Percentiles rank a stretch among this genome's conserved stretches.
Evolutionary conservation across 2,888 invertebrate genomes (phyloP).

Genomic region (Amblyjoppa proteus): DNA sequence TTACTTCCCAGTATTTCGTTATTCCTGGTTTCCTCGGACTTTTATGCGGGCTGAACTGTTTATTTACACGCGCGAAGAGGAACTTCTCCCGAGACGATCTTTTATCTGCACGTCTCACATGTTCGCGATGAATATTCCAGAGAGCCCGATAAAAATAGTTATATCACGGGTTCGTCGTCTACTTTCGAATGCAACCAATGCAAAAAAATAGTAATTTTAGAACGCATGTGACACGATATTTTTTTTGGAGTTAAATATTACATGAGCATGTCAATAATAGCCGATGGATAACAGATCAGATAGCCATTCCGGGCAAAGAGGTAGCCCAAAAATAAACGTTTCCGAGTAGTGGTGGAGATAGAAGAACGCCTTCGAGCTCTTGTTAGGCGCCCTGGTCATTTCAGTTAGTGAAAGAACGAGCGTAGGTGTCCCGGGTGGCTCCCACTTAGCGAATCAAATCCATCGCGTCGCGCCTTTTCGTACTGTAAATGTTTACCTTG

Average conservation of each 20-base stretch:
- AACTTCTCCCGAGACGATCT: too few relatives aligned
- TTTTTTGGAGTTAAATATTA: conserved; percentile 73
- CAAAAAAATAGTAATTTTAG: neutral
- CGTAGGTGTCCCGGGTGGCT: conserved; percentile 20
- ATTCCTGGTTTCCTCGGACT: neutral
- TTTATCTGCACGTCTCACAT: neutral
- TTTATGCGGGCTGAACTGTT: neutral
- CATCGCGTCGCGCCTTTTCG: conserved; percentile 12
- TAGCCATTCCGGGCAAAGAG: conserved; percentile 70
- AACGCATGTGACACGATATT: conserved; percentile 28
- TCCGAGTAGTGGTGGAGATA: conserved; percentile 67
- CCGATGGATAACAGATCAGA: conserved; percentile 68
- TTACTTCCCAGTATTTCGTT: neutral
- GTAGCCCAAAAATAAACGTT: conserved; percentile 74
- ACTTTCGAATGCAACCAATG: conserved; percentile 37
- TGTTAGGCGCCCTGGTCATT: conserved; percentile 60
- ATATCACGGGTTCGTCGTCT: conserved; percentile 25
- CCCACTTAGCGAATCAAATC: conserved; percentile 31
- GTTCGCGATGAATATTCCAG: neutral
- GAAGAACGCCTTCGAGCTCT: conserved; percentile 52
- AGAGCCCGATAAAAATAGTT: conserved; percentile 6
- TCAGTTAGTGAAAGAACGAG: conserved; percentile 71
- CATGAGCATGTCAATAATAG: conserved; percentile 76
- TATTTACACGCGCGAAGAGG: neutral
- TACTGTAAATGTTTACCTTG: neutral